These are phyloP conservation scores for Jacana jacana DNA, from an alignment of 2,113 vertebrate species.

Conservation along the genomic window DNA sequence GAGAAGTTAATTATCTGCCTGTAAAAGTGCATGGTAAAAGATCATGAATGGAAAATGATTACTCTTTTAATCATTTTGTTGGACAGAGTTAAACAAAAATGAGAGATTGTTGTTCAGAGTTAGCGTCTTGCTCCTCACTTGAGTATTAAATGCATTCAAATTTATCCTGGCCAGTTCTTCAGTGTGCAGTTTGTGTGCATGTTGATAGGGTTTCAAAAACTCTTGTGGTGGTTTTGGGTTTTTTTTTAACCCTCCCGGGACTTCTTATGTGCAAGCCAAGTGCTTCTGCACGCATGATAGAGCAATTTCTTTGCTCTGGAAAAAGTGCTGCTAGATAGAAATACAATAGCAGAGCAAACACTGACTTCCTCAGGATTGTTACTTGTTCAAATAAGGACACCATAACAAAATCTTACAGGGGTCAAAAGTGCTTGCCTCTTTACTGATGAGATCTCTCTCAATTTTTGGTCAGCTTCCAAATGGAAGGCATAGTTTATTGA, in stretches of 20 bases:
- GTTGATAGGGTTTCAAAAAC: slow-evolving; percentile 30
- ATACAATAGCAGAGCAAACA: slow-evolving; percentile 31
- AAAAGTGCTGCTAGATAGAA: slow-evolving; percentile 46
- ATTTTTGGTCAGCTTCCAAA: neutral
- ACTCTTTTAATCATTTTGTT: slow-evolving; percentile 21
- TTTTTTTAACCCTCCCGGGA: slow-evolving; percentile 17
- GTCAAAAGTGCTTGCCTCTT: neutral
- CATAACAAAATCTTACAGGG: neutral
- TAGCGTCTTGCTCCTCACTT: neutral
- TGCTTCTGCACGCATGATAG: slow-evolving; percentile 21
- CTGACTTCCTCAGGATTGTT: slow-evolving; percentile 28
- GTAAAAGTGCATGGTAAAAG: slow-evolving; percentile 20
- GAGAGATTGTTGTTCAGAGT: neutral
- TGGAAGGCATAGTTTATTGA: neutral
- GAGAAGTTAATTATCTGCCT: neutral
- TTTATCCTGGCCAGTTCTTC: neutral
- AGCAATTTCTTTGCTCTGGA: neutral
- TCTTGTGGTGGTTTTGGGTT: neutral
- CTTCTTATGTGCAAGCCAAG: slow-evolving; percentile 43
- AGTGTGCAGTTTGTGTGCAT: slow-evolving; percentile 8
- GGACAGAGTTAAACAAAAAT: neutral
- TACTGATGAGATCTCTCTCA: neutral
- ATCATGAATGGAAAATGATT: slow-evolving; percentile 4
- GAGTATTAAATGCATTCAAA: slow-evolving; percentile 14
- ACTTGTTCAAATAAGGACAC: slow-evolving; percentile 37